Evolutionary conservation across 2,797 vertebrate species (phyloP), one percentile per base, ranked within the genome.

Genomic region (Myioborus melanocephalus): DNA sequence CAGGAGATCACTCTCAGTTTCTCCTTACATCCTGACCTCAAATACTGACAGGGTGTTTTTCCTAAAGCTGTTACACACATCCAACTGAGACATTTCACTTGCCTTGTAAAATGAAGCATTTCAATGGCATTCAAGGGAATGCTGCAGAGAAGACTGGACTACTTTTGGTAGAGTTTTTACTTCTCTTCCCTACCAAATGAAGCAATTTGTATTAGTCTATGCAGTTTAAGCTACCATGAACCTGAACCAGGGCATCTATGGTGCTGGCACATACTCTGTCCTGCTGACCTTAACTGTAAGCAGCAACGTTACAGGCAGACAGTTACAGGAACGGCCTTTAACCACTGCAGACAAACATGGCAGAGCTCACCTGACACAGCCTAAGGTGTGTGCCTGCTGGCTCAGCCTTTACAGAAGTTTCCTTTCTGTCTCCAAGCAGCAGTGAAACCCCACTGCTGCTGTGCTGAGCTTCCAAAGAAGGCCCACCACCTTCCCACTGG

Each of bases 1-100:
- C 35, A 94, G 87, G 87, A 89, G 90, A 96, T 95, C 70, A 69
- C 84, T 94, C 83, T 95, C 86, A 83, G 50, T 97, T 93, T 84
- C 76, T 89, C 53, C 66, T 73, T 90, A 90, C 52, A 91, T 94
- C 82, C 85, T 76, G 56, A 68, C 35, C 87, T 91, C 73, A 91
- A 65, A 63, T 71, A 91, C 61, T 77, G 83, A 94, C 24, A 63
- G 37, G 4, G 6, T 68, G 8, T 57, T 75, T 64, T 64, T 84
- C 60, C 66, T 47, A 55, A n/a, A 59, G 17, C 9, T 70, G 21
- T 39, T 70, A 50, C 43, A 68, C 10, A 39, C 7, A 10, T 65
- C 44, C 61, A 80, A 82, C 82, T 14, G 20, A 90, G 41, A 35
- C 14, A 30, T 79, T 21, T 69, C 49, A 93, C 59, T 76, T 56